Conservation (phyloP, 1,140 invertebrate genomes). For the Pissodes strobi region DNA sequence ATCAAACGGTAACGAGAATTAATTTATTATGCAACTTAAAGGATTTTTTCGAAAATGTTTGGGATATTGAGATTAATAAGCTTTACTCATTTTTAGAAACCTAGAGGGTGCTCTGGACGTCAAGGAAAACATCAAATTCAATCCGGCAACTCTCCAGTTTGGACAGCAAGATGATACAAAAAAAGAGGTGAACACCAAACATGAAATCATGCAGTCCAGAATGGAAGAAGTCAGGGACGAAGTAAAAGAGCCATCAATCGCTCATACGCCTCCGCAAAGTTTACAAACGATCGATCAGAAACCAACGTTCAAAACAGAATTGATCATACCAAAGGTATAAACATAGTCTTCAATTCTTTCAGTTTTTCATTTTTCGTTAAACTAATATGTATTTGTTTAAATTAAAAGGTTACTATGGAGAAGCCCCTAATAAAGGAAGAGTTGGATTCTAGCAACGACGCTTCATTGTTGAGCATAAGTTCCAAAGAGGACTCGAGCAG, state of each 20-base stretch:
- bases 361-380: no score
- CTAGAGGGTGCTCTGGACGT: slow-evolving; percentile 39
- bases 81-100: slow-evolving; percentile 41
- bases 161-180: slow-evolving; percentile 35
- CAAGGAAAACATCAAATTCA: slow-evolving; percentile 45
- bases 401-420: slow-evolving; percentile 62
- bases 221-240: slow-evolving; percentile 48
- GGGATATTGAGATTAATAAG: not conserved
- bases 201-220: slow-evolving; percentile 52
- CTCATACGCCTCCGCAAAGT: slow-evolving; percentile 10
- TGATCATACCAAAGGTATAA: slow-evolving; percentile 62
- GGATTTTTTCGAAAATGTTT: not conserved
- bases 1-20: slow-evolving; percentile 45
- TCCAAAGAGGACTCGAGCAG: slow-evolving; percentile 43
- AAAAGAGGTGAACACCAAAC: slow-evolving; percentile 50
- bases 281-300: slow-evolving; percentile 33
- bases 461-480: slow-evolving; percentile 42
- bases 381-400: no score
- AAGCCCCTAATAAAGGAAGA: slow-evolving; percentile 64
- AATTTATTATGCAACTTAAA: no score
- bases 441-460: slow-evolving; percentile 55
- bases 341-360: no score
- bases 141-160: slow-evolving; percentile 35
- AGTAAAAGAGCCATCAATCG: slow-evolving; percentile 23
- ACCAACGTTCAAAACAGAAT: slow-evolving; percentile 59